A percentile compares a stretch with the other conserved stretches of the same genome.
Conservation (phyloP, 2,888 invertebrate species). For the Agriopis marginaria region DNA sequence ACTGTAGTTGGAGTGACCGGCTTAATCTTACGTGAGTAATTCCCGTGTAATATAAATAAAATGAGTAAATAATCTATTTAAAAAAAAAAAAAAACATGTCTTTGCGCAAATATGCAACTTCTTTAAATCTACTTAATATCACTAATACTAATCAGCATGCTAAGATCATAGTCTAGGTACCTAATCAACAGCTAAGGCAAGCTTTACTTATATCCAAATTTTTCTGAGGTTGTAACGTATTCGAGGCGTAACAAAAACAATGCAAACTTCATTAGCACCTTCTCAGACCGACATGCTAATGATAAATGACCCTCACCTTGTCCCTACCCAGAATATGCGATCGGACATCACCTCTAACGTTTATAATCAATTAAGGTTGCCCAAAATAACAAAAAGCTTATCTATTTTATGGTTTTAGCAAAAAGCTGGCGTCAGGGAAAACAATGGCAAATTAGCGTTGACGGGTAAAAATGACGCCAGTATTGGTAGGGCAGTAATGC, state of each 20-base stretch:
- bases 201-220: neutral
- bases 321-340: conserved; percentile 47
- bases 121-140: too few relatives aligned
- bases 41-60: too few relatives aligned
- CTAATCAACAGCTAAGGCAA: too few relatives aligned
- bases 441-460: conserved; percentile 85
- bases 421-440: conserved; percentile 83
- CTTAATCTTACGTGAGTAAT: too few relatives aligned
- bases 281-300: conserved; percentile 54
- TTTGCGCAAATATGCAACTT: too few relatives aligned
- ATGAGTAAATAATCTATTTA: too few relatives aligned
- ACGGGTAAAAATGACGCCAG: conserved; percentile 83
- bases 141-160: too few relatives aligned
- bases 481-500: conserved; percentile 62
- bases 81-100: too few relatives aligned
- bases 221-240: conserved; percentile 8
- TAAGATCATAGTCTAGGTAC: too few relatives aligned
- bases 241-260: conserved; percentile 41
- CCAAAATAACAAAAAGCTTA: conserved; percentile 73
- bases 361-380: conserved; percentile 78
- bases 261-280: conserved; percentile 41
- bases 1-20: too few relatives aligned
- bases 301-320: conserved; percentile 58
- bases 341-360: conserved; percentile 63
- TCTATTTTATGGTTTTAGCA: conserved; percentile 83